These are phyloP conservation scores for Typhlichthys subterraneus DNA, from an alignment of 2,797 vertebrate genomes.

Conservation along the genomic window DNA sequence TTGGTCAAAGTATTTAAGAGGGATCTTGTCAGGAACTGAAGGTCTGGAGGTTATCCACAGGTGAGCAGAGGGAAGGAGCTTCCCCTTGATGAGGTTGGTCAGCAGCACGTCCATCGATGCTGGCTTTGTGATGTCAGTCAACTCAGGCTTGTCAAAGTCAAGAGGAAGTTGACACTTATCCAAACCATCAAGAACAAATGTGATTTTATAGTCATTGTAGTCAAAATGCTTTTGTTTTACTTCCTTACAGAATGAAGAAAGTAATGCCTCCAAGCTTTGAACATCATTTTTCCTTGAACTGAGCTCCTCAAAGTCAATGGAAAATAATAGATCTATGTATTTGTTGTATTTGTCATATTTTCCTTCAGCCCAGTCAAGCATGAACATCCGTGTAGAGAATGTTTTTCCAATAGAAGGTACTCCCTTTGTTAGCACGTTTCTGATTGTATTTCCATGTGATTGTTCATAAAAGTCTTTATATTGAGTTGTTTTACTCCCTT, in stretches of 20 bases:
- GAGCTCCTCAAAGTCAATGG: not conserved
- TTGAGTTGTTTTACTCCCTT: no score
- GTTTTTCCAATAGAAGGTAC: no score
- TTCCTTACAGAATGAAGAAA: slow-evolving; percentile 11
- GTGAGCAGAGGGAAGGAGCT: slow-evolving; percentile 21
- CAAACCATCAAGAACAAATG: slow-evolving; percentile 46
- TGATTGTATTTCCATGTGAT: no score
- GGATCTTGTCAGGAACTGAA: slow-evolving; percentile 40
- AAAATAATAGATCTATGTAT: no score
- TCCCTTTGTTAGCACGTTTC: no score
- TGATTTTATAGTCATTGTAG: not conserved
- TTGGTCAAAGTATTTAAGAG: not conserved
- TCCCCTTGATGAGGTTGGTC: slow-evolving; percentile 44
- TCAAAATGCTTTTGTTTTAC: slow-evolving; percentile 12
- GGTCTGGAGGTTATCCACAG: slow-evolving; percentile 46
- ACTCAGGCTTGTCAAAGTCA: not conserved
- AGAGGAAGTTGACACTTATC: not conserved
- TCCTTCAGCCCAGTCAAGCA: no score
- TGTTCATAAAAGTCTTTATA: no score
- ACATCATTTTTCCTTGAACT: not conserved
- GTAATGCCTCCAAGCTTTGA: slow-evolving; percentile 24
- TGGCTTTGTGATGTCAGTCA: slow-evolving; percentile 9
- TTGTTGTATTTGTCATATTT: no score
- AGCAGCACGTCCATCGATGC: slow-evolving; percentile 30
- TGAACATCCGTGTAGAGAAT: no score